Evolutionary conservation across 2,888 invertebrate genomes (phyloP).

Genomic region (Alviniconcha strummeri): DNA sequence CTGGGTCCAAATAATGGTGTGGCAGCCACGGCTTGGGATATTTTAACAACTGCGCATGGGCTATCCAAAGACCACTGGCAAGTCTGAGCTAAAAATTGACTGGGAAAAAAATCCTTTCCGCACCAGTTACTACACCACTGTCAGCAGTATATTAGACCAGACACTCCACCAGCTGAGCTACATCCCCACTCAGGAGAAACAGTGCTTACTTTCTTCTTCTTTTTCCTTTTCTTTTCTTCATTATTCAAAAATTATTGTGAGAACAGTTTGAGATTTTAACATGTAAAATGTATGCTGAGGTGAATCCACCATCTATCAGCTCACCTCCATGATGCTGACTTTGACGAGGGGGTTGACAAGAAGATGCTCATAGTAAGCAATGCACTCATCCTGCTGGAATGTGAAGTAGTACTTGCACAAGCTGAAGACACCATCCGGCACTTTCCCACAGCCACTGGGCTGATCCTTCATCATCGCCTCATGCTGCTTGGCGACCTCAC

Average conservation of each 20-base stretch:
- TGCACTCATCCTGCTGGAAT: slow-evolving; percentile 44
- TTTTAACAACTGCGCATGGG: too few species aligned
- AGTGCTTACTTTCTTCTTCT: too few species aligned
- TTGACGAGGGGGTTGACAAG: slow-evolving; percentile 49
- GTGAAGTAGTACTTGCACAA: slow-evolving; percentile 29
- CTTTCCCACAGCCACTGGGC: slow-evolving; percentile 36
- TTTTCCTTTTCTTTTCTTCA: neutral
- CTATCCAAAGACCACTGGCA: too few species aligned
- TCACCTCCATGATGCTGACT: slow-evolving; percentile 49
- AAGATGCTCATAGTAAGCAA: slow-evolving; percentile 45
- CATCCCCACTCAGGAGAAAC: too few species aligned
- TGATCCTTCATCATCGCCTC: slow-evolving; percentile 37
- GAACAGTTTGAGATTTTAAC: neutral
- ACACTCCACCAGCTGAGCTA: too few species aligned
- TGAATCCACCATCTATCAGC: too few species aligned
- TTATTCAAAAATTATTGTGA: neutral
- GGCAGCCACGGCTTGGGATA: too few species aligned
- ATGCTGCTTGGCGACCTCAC: slow-evolving; percentile 39
- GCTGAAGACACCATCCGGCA: neutral
- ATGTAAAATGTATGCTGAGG: neutral
- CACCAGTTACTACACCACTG: too few species aligned
- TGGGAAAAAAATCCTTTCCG: too few species aligned
- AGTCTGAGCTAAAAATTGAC: too few species aligned
- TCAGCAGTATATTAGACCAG: too few species aligned
- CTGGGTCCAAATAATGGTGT: too few species aligned